Percentiles rank a stretch among this genome's conserved stretches.
phyloP scores from a whole-genome alignment of 2,888 invertebrate species.

The Oscheius sp. region DNA sequence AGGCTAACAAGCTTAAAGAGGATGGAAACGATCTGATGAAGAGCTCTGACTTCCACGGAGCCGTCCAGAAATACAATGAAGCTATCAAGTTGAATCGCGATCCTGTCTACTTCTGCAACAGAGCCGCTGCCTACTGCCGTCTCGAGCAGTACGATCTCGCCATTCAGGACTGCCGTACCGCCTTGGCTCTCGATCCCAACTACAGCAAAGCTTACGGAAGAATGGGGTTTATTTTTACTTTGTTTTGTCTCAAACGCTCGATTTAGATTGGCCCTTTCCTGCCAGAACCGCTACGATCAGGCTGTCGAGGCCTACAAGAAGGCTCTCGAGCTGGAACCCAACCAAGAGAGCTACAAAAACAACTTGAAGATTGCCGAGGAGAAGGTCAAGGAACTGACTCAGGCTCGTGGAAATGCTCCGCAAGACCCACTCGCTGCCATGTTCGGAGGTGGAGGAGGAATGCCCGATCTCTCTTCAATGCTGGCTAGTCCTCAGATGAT shows the following conservation, averaged over 20 bases:
- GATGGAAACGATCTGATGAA: constrained; percentile 83
- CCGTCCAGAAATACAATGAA: constrained; percentile 86
- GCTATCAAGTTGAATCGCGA: constrained; percentile 88
- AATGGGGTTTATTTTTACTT: constrained; percentile 60
- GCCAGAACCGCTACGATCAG: constrained; percentile 84
- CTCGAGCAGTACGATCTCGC: constrained; percentile 86
- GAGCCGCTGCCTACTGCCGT: constrained; percentile 94
- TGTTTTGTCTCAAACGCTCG: neutral
- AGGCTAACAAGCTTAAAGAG: constrained; percentile 88
- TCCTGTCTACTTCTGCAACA: constrained; percentile 94
- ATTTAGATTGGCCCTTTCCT: constrained; percentile 83
- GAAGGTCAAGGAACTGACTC: constrained; percentile 74
- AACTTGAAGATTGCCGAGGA: constrained; percentile 84
- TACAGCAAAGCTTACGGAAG: constrained; percentile 83
- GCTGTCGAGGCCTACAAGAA: constrained; percentile 88
- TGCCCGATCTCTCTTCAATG: constrained; percentile 74
- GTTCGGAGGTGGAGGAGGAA: constrained; percentile 55
- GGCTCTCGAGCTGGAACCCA: constrained; percentile 90
- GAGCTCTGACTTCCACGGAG: constrained; percentile 83
- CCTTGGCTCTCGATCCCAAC: constrained; percentile 87
- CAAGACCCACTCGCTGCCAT: constrained; percentile 53
- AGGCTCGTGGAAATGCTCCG: constrained; percentile 28
- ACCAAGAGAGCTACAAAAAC: constrained; percentile 88
- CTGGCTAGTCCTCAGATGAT: constrained; percentile 86
- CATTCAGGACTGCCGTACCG: constrained; percentile 89